Conservation (phyloP, 1,140 invertebrate species). For the Atta colombica region DNA sequence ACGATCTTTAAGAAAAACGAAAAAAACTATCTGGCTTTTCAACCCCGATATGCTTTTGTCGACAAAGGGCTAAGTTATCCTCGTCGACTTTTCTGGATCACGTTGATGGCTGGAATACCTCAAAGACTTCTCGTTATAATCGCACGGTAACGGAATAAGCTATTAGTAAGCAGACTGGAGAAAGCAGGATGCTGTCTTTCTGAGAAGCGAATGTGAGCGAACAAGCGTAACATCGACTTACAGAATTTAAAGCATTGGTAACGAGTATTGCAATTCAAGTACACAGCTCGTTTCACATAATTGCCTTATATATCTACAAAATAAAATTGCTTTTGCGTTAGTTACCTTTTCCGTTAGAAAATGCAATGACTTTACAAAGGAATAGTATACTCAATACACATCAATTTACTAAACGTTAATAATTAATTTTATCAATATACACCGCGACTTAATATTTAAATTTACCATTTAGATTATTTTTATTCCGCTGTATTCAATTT, state of each 20-base stretch:
- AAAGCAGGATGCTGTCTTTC: background rate
- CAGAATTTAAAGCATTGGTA: background rate
- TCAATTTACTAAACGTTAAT: background rate
- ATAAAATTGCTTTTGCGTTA: background rate
- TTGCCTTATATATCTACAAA: background rate
- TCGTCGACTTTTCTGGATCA: slow-evolving; percentile 28
- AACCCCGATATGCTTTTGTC: background rate
- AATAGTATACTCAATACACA: background rate
- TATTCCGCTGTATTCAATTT: background rate
- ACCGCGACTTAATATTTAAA: background rate
- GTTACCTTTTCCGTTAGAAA: background rate
- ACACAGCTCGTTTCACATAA: background rate
- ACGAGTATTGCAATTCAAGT: background rate
- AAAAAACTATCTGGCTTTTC: slow-evolving; percentile 36
- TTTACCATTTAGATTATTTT: background rate
- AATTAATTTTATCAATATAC: background rate
- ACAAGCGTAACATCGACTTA: background rate
- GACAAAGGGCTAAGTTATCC: slow-evolving; percentile 23
- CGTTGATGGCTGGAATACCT: background rate
- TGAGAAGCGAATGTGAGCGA: slow-evolving; percentile 7
- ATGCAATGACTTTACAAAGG: background rate
- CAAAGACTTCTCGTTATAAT: slow-evolving; percentile 24
- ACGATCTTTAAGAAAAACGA: slow-evolving; percentile 7
- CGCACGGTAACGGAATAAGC: slow-evolving; percentile 26
- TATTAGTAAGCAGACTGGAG: slow-evolving; percentile 21